phyloP scores from a whole-genome alignment of 2,888 invertebrate species.

The Sepioteuthis lessoniana region DNA sequence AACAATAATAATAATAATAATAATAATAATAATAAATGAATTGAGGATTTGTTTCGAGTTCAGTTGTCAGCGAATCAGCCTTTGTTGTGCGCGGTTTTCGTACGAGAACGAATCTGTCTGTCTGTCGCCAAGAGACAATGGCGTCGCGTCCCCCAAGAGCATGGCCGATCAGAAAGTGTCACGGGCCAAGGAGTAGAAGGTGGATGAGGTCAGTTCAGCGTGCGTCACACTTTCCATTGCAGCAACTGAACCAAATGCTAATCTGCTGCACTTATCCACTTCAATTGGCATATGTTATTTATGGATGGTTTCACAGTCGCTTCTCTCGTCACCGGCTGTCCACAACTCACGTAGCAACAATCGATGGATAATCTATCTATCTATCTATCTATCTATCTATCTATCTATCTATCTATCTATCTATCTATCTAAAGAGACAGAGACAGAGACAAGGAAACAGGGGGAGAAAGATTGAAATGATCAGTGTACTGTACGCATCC shows the following conservation, averaged over 20 bases:
- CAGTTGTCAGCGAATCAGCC: not conserved
- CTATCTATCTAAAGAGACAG: not conserved
- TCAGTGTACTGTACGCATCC: too few relatives aligned
- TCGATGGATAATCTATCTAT: not conserved
- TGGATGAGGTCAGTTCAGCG: not conserved
- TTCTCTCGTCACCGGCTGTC: not conserved
- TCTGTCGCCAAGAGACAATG: slow-evolving; percentile 18
- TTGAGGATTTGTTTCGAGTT: not conserved
- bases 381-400: not conserved
- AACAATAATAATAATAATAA: too few relatives aligned
- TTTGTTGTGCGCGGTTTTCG: slow-evolving; percentile 15
- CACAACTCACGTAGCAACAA: not conserved
- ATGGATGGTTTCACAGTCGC: not conserved
- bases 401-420: not conserved
- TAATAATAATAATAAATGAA: not conserved
- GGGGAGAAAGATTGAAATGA: too few relatives aligned
- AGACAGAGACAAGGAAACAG: not conserved
- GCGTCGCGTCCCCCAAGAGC: not conserved
- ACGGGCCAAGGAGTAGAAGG: not conserved
- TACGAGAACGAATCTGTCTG: not conserved
- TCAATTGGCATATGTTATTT: not conserved
- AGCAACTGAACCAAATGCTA: not conserved
- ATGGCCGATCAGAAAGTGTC: not conserved
- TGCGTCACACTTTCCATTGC: slow-evolving; percentile 23
- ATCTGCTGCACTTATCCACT: not conserved